phyloP scores from a whole-genome alignment of 2,113 vertebrate species.

The Tupaia chinensis region DNA sequence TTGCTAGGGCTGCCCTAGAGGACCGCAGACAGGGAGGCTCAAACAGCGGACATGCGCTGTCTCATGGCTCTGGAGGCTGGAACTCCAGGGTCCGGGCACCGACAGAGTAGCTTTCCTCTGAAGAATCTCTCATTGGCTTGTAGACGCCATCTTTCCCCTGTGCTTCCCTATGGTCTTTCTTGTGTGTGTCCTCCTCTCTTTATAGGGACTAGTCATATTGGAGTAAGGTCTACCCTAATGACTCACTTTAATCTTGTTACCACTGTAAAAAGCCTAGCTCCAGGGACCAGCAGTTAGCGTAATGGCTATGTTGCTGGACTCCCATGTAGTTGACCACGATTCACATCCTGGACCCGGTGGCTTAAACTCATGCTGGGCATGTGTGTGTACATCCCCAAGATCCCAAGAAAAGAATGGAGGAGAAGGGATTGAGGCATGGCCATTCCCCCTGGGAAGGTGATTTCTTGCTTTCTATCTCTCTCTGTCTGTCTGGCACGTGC shows the following conservation, averaged over 20 bases:
- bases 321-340: too few relatives aligned
- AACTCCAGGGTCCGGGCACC: background rate
- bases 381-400: too few relatives aligned
- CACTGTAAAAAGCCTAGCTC: background rate
- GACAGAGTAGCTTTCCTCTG: background rate
- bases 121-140: background rate
- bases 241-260: background rate
- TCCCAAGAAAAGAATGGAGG: too few relatives aligned
- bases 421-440: too few relatives aligned
- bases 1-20: background rate
- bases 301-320: too few relatives aligned
- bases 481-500: too few relatives aligned
- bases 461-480: too few relatives aligned
- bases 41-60: background rate
- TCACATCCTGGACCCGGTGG: too few relatives aligned
- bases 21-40: rapidly evolving
- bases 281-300: too few relatives aligned
- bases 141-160: background rate
- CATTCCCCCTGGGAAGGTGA: too few relatives aligned
- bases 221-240: background rate
- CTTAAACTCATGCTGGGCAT: too few relatives aligned
- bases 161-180: background rate
- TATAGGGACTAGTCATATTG: background rate
- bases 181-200: background rate
- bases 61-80: background rate